Conservation (phyloP, 2,113 vertebrate species). For the Microtus oregoni region DNA sequence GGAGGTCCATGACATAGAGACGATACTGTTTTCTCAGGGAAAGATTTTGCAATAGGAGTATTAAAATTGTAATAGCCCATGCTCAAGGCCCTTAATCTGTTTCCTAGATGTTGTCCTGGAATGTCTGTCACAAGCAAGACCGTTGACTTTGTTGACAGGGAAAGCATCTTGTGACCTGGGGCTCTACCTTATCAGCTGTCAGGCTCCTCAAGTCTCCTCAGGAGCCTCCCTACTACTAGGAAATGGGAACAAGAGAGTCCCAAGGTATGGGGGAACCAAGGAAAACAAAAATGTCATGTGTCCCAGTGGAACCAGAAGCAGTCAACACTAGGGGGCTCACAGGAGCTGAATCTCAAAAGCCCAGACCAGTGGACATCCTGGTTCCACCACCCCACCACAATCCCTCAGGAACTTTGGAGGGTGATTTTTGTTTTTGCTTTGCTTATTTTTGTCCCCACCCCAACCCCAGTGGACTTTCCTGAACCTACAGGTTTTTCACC, state of each 20-base stretch:
- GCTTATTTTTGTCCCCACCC: neutral
- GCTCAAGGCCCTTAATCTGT: neutral
- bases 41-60: neutral
- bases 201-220: neutral
- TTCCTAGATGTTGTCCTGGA: neutral
- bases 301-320: neutral
- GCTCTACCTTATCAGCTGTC: neutral
- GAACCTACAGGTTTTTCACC: neutral
- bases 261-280: neutral
- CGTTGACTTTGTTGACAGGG: neutral
- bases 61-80: neutral
- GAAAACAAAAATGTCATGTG: too few relatives aligned
- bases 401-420: neutral
- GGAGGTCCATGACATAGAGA: neutral
- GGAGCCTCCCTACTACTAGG: neutral
- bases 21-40: neutral
- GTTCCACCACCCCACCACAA: too few relatives aligned
- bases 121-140: neutral
- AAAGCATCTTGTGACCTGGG: neutral
- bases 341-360: neutral
- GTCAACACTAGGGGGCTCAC: neutral
- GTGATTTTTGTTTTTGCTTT: neutral
- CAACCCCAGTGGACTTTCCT: neutral
- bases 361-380: neutral
- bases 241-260: neutral